Evolutionary conservation across 1,140 invertebrate genomes (phyloP).

Genomic region (Parapsyche elsis): DNA sequence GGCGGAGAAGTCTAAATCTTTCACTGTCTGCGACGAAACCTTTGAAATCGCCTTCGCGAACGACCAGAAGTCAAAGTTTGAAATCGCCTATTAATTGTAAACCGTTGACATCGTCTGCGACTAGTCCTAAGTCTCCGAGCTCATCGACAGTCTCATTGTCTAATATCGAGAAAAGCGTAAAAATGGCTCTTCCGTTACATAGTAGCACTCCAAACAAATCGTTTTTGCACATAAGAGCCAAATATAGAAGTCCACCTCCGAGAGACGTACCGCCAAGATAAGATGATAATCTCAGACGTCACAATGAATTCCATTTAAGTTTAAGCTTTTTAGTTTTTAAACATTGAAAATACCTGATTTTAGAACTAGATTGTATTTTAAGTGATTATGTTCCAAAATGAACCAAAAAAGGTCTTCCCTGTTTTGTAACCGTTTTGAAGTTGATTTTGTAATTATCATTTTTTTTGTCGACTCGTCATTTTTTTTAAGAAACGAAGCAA

Average conservation of each 20-base stretch:
- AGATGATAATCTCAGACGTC: neutral
- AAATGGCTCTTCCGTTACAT: slow-evolving; percentile 61
- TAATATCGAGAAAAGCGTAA: slow-evolving; percentile 65
- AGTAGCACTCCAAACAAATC: slow-evolving; percentile 64
- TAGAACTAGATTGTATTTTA: neutral
- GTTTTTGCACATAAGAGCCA: slow-evolving; percentile 78
- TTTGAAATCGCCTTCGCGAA: slow-evolving; percentile 44
- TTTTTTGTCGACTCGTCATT: neutral
- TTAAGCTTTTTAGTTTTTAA: slow-evolving; percentile 6
- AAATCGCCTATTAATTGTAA: slow-evolving; percentile 43
- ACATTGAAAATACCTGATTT: neutral
- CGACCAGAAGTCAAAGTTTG: slow-evolving; percentile 24
- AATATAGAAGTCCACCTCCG: slow-evolving; percentile 76
- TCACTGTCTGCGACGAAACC: slow-evolving; percentile 42
- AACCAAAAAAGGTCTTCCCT: neutral
- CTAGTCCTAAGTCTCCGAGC: slow-evolving; percentile 4
- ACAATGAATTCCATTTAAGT: neutral
- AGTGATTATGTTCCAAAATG: neutral
- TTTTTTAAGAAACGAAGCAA: neutral
- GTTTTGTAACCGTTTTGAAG: neutral
- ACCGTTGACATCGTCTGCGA: neutral
- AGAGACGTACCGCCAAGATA: slow-evolving; percentile 66
- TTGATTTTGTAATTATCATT: slow-evolving; percentile 10
- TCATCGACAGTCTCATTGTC: slow-evolving; percentile 59
- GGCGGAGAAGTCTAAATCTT: slow-evolving; percentile 51